A percentile compares a stretch with the other conserved stretches of the same genome.
Evolutionary conservation across 35 echinoderm and acorn worm genomes (phyloP).

Genomic region (Apostichopus parvimensis): DNA sequence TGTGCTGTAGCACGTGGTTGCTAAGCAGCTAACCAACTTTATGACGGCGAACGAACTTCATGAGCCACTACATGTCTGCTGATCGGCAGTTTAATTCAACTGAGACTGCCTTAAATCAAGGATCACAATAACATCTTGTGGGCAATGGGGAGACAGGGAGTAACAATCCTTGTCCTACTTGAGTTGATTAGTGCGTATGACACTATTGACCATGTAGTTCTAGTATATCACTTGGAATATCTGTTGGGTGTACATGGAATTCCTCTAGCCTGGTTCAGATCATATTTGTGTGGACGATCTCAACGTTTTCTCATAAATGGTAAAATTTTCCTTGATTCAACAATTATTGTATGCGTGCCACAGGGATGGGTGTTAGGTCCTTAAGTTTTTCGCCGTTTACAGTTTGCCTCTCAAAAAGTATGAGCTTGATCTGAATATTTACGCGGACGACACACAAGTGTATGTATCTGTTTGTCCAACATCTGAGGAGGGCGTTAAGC

Average conservation of each 20-base stretch:
- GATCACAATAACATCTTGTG: slow-evolving; percentile 63
- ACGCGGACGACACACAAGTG: not conserved
- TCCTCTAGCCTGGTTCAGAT: too few species aligned
- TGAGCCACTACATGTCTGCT: slow-evolving; percentile 47
- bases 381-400: too few species aligned
- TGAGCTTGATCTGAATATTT: not conserved
- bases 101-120: not conserved
- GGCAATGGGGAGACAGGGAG: slow-evolving; percentile 25
- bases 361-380: too few species aligned
- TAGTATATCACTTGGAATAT: not conserved
- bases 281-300: too few species aligned
- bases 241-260: not conserved
- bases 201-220: too few species aligned
- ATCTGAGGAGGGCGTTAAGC: too few species aligned
- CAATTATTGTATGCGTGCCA: too few species aligned
- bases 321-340: too few species aligned
- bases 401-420: too few species aligned
- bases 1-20: slow-evolving; percentile 23
- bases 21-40: slow-evolving; percentile 26
- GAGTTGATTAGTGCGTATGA: too few species aligned
- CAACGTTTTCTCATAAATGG: too few species aligned
- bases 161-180: slow-evolving; percentile 55
- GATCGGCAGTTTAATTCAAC: slow-evolving; percentile 53
- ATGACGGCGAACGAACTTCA: slow-evolving; percentile 32
- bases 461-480: too few species aligned